Evolutionary conservation across 2,797 vertebrate species (phyloP), one percentile per base, ranked within the genome.

Genomic region (Sphaeramia orbicularis): DNA sequence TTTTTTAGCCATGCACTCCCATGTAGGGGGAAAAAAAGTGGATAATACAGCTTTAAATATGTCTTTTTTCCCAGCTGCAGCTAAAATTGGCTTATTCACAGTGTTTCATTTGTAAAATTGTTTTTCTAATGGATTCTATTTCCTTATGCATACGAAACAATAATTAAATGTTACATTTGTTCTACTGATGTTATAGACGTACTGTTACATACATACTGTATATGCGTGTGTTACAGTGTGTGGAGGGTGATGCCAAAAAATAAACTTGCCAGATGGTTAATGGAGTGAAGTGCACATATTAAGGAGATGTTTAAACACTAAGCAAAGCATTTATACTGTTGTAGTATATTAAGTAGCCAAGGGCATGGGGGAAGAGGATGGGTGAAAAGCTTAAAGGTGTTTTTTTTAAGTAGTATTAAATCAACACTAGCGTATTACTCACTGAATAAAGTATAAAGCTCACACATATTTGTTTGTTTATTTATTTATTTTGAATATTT

Each of bases 241-340:
- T 32, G 41, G 41, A 21, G 41, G 21, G 38, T 10, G 14, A 19
- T 45, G 35, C 57, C 27, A 53, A 35, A 32, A 45, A 19, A 44
- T 45, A 19, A 53, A 63, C 49, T 38, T 59, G 13, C 59, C 58
- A 65, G 53, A 61, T 52, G 27, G 49, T 77, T 78, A 73, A 65
- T 32, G n/a, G 50, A 78, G 56, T 43, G 14, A 45, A 65, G 15
- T 32, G 43, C 30, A 65, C 27, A 30, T 53, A 43, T 65, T 55
- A 69, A 73, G 59, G 41, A 9, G 51, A n/a, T 60, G 41, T 65
- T 67, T 61, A 69, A 56, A 73, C 65, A 71, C 42, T 2, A 30
- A 66, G 15, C 32, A 59, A 72, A 36, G 37, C n/a, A 38, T 10
- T 45, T 18, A 32, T 18, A 19, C 38, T 1, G 13, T 36, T 12